These are phyloP conservation scores for Triplophysa siluroides DNA, from an alignment of 2,113 vertebrate species.

Conservation along the genomic window DNA sequence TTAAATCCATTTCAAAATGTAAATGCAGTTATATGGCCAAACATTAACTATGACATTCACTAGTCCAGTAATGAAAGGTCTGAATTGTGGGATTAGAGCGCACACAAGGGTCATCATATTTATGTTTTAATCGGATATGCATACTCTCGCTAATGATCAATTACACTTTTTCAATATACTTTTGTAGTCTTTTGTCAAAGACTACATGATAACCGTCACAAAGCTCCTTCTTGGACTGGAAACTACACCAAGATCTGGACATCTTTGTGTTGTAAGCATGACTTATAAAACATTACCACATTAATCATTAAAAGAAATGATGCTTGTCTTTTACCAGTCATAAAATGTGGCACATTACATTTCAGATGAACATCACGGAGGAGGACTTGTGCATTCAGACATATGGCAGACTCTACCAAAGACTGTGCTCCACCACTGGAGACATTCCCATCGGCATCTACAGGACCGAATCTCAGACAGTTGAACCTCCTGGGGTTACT, in stretches of 20 bases:
- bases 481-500: slow-evolving; percentile 24
- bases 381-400: slow-evolving; percentile 79
- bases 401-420: slow-evolving; percentile 79
- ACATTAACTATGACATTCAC: too few relatives aligned
- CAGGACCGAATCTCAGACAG: slow-evolving; percentile 74
- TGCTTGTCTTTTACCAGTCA: not conserved
- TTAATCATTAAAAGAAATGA: not conserved
- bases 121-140: too few relatives aligned
- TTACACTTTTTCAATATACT: not conserved
- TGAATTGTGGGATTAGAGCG: too few relatives aligned
- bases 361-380: slow-evolving; percentile 78
- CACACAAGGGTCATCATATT: too few relatives aligned
- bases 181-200: slow-evolving; percentile 80
- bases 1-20: too few relatives aligned
- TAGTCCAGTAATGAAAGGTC: too few relatives aligned
- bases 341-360: not conserved
- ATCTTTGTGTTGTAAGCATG: slow-evolving; percentile 77
- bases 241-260: slow-evolving; percentile 79
- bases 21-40: too few relatives aligned
- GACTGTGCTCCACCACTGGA: slow-evolving; percentile 76
- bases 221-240: slow-evolving; percentile 79
- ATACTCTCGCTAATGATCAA: too few relatives aligned
- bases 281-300: not conserved
- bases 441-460: slow-evolving; percentile 83
- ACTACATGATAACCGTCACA: slow-evolving; percentile 83